phyloP scores from a whole-genome alignment of 1,140 invertebrate genomes.

The Brachionus paranguensis region DNA sequence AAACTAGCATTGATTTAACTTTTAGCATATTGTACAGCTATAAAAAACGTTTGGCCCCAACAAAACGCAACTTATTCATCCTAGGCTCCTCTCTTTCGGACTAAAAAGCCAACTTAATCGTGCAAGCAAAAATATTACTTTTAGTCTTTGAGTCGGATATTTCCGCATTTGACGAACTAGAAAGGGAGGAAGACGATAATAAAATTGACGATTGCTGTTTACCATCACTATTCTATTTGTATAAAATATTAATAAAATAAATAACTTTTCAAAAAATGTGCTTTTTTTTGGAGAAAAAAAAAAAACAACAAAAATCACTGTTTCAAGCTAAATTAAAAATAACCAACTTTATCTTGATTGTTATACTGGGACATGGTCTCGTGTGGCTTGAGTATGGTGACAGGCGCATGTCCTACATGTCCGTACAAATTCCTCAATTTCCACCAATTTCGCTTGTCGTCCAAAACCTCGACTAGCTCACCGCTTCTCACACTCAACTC shows the following conservation, averaged over 20 bases:
- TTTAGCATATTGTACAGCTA: conserved; percentile 2
- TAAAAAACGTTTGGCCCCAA: neutral
- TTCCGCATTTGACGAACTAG: neutral
- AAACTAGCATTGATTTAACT: neutral
- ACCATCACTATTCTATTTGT: conserved; percentile 1
- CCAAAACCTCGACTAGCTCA: conserved; percentile 17
- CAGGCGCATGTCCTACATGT: neutral
- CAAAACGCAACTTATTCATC: conserved; percentile 24
- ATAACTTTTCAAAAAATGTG: neutral
- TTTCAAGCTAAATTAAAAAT: conserved; percentile 14
- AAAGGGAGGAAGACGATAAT: conserved; percentile 8
- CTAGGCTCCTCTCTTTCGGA: neutral
- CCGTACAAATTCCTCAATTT: conserved; percentile 10
- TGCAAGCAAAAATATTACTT: neutral
- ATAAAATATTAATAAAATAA: neutral
- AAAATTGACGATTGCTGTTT: conserved; percentile 25
- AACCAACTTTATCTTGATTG: conserved; percentile 26
- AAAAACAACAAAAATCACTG: neutral
- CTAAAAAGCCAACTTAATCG: conserved; percentile 11
- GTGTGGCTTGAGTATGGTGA: neutral
- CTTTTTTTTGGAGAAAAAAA: neutral
- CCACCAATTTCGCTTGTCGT: conserved; percentile 26
- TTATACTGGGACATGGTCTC: neutral
- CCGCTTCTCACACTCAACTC: neutral
- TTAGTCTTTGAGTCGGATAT: neutral